phyloP scores from a whole-genome alignment of 2,113 vertebrate species.

The Plecotus auritus region DNA sequence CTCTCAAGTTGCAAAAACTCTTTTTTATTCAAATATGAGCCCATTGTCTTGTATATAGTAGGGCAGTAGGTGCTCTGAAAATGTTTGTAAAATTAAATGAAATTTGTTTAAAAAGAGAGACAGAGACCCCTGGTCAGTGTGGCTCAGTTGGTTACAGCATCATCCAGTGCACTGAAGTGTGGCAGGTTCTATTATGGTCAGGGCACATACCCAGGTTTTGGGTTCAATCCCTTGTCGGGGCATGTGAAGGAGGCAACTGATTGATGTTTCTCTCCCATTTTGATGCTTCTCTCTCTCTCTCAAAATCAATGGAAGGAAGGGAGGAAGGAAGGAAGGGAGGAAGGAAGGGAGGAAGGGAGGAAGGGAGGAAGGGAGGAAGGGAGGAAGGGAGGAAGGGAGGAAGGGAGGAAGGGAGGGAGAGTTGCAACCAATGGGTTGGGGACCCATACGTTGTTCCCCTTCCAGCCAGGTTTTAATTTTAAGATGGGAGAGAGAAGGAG shows the following conservation, averaged over 20 bases:
- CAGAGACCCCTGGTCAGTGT: not conserved
- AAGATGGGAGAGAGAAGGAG: not conserved
- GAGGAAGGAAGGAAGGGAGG: too few relatives aligned
- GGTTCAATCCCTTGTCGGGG: too few relatives aligned
- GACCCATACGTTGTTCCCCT: not conserved
- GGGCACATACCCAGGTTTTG: not conserved
- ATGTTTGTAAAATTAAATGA: not conserved
- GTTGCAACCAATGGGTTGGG: not conserved
- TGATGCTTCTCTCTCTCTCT: not conserved
- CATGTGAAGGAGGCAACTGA: too few relatives aligned
- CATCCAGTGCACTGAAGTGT: not conserved
- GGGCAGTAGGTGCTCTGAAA: not conserved
- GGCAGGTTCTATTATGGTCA: not conserved
- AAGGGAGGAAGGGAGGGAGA: not conserved
- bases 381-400: accelerated
- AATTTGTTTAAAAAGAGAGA: not conserved
- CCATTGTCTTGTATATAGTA: not conserved
- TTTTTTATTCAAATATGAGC: not conserved
- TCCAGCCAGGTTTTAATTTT: not conserved
- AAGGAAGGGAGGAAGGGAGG: too few relatives aligned
- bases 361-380: too few relatives aligned
- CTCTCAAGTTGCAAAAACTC: not conserved
- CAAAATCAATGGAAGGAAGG: not conserved
- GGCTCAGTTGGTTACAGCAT: not conserved
- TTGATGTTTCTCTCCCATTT: too few relatives aligned